Base-by-base conservation (phyloP, 2,888 invertebrate genomes). In the Salticus scenicus region DNA sequence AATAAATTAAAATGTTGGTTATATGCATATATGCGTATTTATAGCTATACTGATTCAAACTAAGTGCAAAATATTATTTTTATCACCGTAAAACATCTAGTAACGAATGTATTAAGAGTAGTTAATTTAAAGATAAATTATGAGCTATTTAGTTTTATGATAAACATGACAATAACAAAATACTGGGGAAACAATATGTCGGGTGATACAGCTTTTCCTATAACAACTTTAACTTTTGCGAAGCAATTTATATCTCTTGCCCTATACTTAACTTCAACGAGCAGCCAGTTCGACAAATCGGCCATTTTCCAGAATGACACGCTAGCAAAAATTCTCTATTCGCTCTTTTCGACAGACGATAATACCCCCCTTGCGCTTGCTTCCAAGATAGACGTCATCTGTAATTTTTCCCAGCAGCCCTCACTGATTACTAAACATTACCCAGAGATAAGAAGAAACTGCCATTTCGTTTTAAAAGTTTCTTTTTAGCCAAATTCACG, bases 401-500 rank as follows among this genome's bases (percentile, higher is more conserved):
- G 57, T 57, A 57, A 57, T 57, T 57, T 57, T 57, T 57, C 57
- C 57, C 57, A 57, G 57, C 57, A 57, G 57, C 57, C 24, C n/a
- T n/a, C 57, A 17, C 57, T 57, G 57, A 57, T 57, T 57, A 57
- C 57, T 57, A 57, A 57, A 57, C 57, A 57, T 57, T 57, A 57
- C 57, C 24, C 57, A 12, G 57, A 57, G 57, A 57, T 20, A 57
- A 57, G 24, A 57, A 24, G 57, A 24, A 57, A 57, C 57, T 57
- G 57, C 57, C 57, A 57, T 57, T 57, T 24, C 57, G 12, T 57
- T 57, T 57, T 57, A 57, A 57, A 57, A 57, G 57, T 57, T 57
- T 57, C 57, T 57, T 57, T 57, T 57, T 57, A 24, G 7, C 57
- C 77, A 66, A 67, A 73, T 80, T 66, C 66, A 31, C 47, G 72